Base-by-base conservation (phyloP, 1,140 invertebrate genomes). In the Danaus plexippus region DNA sequence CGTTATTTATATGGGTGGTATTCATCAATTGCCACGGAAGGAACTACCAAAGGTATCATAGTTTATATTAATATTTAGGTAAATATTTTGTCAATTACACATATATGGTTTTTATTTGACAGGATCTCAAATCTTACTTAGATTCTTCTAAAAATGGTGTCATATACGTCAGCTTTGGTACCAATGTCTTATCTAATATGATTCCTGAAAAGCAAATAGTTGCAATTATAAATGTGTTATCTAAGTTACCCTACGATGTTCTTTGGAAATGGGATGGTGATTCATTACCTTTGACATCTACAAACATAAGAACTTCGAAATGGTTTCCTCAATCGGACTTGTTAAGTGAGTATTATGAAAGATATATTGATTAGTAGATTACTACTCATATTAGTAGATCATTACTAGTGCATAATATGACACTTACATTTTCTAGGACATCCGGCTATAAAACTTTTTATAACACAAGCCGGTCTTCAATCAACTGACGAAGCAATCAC, bases 291-390 rank as follows among this genome's bases (percentile, higher is more conserved):
- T 61, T 57, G 60, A 56, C 47, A 15, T 9, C 63, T 9, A 15
- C 54, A 8, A 84, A 79, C 59, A 65, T 81, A 9, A 77, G 75
- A 57, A 67, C 87, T 6, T 61, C 57, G 0, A 87, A 87, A 69
- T 90, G 89, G 89, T 59, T 89, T 0, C 89, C 88, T 1, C 88
- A 90, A 55, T 69, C 85, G 48, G 87, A 88, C 70, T 57, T 89
- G 57, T 67, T 90, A 50, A 76, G 88, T 88, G 73, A 70, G 67
- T 58, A 11, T 32, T 32, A 32, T 18, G 9, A 15, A 46, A 40
- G 11, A n/a, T 47, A 42, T 15, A 42, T 44, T 22, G 44, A 12
- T 41, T 13, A 8, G 49, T 42, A 9, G n/a, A 46, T 8, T 6
- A 11, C 13, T 46, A 11, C n/a, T 46, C 13, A 11, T 6, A 8